These are phyloP conservation scores for Sarcophaga peregrina DNA, from an alignment of 1,140 invertebrate species.

Conservation along the genomic window DNA sequence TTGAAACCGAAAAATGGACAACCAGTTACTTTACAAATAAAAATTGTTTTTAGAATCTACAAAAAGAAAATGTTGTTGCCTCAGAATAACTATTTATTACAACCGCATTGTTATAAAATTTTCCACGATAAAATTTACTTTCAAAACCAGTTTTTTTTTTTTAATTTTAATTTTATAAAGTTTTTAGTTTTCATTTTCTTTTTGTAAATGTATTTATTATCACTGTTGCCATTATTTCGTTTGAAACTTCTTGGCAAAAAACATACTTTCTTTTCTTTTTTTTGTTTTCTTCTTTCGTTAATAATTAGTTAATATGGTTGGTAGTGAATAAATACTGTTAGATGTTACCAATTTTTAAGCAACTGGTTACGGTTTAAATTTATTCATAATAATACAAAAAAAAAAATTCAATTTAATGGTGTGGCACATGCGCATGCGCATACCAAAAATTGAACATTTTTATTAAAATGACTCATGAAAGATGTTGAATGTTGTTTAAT, in stretches of 20 bases:
- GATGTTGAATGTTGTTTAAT: no score
- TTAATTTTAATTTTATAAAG: not conserved
- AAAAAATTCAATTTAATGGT: not conserved
- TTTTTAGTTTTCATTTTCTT: not conserved
- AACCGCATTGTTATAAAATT: not conserved
- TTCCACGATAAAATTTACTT: slow-evolving; percentile 1
- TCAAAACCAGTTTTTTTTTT: slow-evolving; percentile 3
- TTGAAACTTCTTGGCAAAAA: not conserved
- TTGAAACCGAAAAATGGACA: no score
- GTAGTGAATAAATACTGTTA: not conserved
- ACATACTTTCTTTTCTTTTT: slow-evolving; percentile 18
- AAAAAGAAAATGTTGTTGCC: no score
- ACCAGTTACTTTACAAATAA: no score
- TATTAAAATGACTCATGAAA: no score
- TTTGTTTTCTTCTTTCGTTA: not conserved
- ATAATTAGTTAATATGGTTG: not conserved
- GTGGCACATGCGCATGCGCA: not conserved
- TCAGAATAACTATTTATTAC: no score
- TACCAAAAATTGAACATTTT: not conserved
- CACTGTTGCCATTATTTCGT: not conserved
- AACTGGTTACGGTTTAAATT: not conserved
- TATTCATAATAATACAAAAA: not conserved
- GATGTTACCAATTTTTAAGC: not conserved
- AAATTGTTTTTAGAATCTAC: no score
- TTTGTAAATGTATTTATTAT: not conserved